Evolutionary conservation across 2,888 invertebrate genomes (phyloP), one percentile per base, ranked within the genome.

Genomic region (Leptinotarsa rubiginosa): DNA sequence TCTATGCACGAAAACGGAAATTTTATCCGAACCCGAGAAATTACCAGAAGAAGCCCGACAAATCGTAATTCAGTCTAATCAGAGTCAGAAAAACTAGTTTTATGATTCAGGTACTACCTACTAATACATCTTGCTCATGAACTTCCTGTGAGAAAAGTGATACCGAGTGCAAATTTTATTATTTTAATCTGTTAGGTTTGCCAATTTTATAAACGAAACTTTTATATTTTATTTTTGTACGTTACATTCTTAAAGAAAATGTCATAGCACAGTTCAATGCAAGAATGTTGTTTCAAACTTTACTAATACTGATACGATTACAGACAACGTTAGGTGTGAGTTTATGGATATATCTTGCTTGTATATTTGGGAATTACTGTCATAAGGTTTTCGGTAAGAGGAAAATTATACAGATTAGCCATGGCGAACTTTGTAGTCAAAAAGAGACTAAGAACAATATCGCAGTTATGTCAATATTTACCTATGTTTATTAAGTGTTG

Each of bases 1-100:
- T 86, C 90, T 98, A 83, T 96, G 97, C 87, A 97, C 96, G 82
- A 94, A 94, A 78, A 98, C 98, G 66, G 97, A 97, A 85, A 96
- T 98, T 84, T 90, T 98, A 83, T 93, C 96, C 64, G 94, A 95
- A 86, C 98, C 98, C 15, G 93, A 93, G 85, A 92, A 93, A 73
- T 90, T 98, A 83, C 95, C 96, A 13, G 96, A 97, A 75, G 97
- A 98, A 90, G 97, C 96, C 22, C 91, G 93, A 71, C 92, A 93
- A 84, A 95, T 96, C 25, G 93, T 94, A 59, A 75, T 83, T 69
- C 75, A 67, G 56, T 71, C 64, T 62, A 74, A 76, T 31, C 74
- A 69, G 50, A 69, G 54, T 69, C 71, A 74, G 70, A 77, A 75
- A 47, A 76, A 76, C 50, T 77, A 76, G 71, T 69, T 71, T 72